Base-by-base conservation (phyloP, 1,140 invertebrate genomes). In the Ruditapes philippinarum region DNA sequence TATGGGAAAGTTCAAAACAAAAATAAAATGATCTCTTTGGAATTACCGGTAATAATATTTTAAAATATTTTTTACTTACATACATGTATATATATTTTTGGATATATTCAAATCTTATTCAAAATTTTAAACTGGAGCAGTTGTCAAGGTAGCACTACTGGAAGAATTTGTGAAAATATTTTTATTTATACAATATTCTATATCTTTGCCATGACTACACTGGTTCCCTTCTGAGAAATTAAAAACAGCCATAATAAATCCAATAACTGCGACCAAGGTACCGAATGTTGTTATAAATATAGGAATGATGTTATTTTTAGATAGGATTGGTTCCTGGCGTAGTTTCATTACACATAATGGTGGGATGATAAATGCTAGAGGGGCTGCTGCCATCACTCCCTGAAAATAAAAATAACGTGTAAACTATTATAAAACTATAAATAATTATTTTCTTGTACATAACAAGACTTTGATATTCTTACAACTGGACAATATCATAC, bases 371-470 rank as follows among this genome's bases (percentile, higher is more conserved):
- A 98, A 98, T 25, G 98, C 98, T 87, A 98, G 94, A 11, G 98
- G 98, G 82, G 98, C 97, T 12, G 98, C 98, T 9, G 98, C 97
- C 38, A 98, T 91, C 14, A 98, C 97, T 82, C 98, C 98, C 97
- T 98, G 93, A 45, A 94, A 92, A 83, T 85, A 45, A 45, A 45
- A 7, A 45, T 7, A 5, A 45, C 14, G 42, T 45, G 5, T 45
- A 14, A 45, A n/a, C n/a, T n/a, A n/a, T n/a, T n/a, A n/a, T n/a
- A n/a, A n/a, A n/a, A n/a, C n/a, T n/a, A n/a, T n/a, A n/a, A n/a
- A n/a, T n/a, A n/a, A n/a, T n/a, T n/a, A n/a, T n/a, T n/a, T n/a
- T n/a, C n/a, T n/a, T n/a, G n/a, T n/a, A n/a, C n/a, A n/a, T n/a
- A n/a, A n/a, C n/a, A n/a, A n/a, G n/a, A n/a, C n/a, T n/a, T n/a